Evolutionary conservation across 1,140 invertebrate species (phyloP).

Genomic region (Eriosoma lanigerum): DNA sequence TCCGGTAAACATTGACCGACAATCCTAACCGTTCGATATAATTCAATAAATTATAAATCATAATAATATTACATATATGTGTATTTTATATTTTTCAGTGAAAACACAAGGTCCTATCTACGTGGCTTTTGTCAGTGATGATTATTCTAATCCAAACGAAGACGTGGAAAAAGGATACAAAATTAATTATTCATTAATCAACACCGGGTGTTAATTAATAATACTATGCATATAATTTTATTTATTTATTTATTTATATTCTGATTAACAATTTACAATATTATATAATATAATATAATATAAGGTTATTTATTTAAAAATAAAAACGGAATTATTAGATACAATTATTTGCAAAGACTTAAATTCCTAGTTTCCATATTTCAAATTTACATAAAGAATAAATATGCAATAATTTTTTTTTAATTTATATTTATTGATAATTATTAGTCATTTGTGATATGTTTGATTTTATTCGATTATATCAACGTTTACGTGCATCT

Average conservation of each 20-base stretch:
- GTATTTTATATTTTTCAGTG: not conserved
- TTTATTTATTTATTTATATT: not conserved
- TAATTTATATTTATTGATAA: no score
- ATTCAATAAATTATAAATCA: not conserved
- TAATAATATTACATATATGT: not conserved
- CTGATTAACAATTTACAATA: not conserved
- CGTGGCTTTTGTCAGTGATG: constrained; percentile 25
- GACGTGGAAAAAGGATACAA: constrained; percentile 38
- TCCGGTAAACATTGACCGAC: no score
- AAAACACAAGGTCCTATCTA: not conserved
- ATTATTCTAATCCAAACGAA: not conserved
- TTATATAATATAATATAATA: not conserved
- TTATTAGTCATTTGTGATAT: no score
- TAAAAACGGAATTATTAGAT: not conserved
- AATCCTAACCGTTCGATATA: no score
- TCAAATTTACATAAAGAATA: no score
- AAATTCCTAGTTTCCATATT: no score
- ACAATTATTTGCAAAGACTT: not conserved
- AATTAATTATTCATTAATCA: constrained; percentile 28
- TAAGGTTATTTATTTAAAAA: constrained; percentile 10
- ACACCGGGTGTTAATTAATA: constrained; percentile 17
- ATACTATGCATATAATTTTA: not conserved
- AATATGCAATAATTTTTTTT: no score
- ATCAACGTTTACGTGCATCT: no score
- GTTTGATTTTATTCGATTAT: no score